Evolutionary conservation across 2,888 invertebrate species (phyloP), one percentile per base, ranked within the genome.

Genomic region (Xylophagus ater): DNA sequence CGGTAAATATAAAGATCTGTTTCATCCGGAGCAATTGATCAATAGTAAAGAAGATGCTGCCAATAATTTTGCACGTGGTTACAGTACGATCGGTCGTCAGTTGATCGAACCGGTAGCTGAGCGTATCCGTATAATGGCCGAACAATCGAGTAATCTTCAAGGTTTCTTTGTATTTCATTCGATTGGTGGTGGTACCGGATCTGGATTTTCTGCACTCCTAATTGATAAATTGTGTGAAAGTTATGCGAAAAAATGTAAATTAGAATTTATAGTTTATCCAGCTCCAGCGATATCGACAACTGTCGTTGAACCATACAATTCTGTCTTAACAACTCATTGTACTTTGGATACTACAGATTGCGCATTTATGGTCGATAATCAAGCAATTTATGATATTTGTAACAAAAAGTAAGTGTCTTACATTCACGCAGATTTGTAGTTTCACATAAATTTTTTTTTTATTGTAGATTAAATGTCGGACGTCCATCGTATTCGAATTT

Each of bases 111-210:
- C 76, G 4, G 82, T 83, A 2, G 74, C 80, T 67, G 76, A 81
- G 53, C 68, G 82, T 30, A 68, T 85, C 40, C 68, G 83, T 42
- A 85, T 81, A 58, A 64, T 84, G 50, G 72, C 85, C 2, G 87
- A 88, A 57, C 81, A 84, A 59, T 87, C 86, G 57, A 78, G 81
- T 28, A 81, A 84, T 3, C 67, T 79, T 25, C 73, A 84, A 69
- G 89, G 89, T 25, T 89, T 89, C 67, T 77, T 89, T 52, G 80
- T 90, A 42, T 90, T 89, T 65, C 90, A 90, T 60, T 86, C 86
- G 14, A 83, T 90, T 51, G 89, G 76, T 39, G 82, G 77, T 30
- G 85, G 86, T 37, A 87, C 84, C 20, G 87, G 85, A 24, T 85
- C 82, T 1, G 88, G 88, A 4, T 87, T 88, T 62, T 81, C 85